These are phyloP conservation scores for Phylloscopus collybita DNA, from an alignment of 2,797 vertebrate genomes.

Conservation along the genomic window DNA sequence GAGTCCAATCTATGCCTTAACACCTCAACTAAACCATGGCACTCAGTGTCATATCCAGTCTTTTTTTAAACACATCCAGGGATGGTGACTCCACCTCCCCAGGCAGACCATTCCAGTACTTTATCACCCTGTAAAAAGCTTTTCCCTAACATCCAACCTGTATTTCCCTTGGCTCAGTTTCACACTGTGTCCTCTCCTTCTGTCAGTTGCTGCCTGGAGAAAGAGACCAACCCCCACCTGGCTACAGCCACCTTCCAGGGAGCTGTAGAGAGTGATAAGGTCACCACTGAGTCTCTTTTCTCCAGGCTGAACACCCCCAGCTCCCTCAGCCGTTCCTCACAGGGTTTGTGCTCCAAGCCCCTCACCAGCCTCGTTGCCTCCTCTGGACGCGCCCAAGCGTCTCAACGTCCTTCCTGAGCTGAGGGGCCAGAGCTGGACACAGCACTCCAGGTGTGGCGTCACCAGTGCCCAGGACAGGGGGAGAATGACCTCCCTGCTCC, in stretches of 20 bases:
- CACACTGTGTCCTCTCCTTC: fast-evolving
- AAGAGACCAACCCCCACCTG: no score
- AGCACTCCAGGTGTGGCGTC: not conserved
- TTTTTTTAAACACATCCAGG: not conserved
- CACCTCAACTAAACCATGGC: not conserved
- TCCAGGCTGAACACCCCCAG: not conserved
- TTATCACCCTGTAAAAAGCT: not conserved
- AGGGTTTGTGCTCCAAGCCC: not conserved
- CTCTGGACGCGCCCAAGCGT: fast-evolving
- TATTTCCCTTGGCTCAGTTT: not conserved
- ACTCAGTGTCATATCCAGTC: fast-evolving
- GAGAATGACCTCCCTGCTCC: not conserved
- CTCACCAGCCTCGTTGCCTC: not conserved
- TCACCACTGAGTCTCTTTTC: not conserved
- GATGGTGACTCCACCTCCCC: not conserved
- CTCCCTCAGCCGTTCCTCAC: fast-evolving
- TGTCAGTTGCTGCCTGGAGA: not conserved
- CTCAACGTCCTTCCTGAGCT: not conserved
- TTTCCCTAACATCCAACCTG: not conserved
- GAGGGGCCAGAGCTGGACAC: not conserved
- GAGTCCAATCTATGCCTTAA: no score
- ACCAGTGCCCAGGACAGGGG: not conserved
- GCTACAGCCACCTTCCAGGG: fast-evolving
- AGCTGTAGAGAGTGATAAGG: not conserved
- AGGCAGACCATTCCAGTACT: not conserved